Evolutionary conservation across 1,140 invertebrate species (phyloP).

Genomic region (Pristionchus pacificus): DNA sequence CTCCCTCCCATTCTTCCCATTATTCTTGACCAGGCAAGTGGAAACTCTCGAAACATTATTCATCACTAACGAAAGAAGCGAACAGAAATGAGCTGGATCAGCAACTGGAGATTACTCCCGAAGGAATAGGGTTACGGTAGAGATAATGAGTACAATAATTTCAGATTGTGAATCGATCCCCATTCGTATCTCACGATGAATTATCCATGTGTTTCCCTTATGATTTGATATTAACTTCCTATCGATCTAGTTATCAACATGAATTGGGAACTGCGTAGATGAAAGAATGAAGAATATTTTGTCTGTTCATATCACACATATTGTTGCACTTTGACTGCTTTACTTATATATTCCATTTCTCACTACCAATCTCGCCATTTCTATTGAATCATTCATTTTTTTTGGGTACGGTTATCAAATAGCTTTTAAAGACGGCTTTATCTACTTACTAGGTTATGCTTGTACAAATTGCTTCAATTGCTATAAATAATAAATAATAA

Average conservation of each 20-base stretch:
- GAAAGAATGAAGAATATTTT: no score
- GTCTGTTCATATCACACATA: no score
- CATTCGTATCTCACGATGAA: constrained; percentile 50
- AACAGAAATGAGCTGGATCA: background rate
- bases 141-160: background rate
- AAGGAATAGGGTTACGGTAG: background rate
- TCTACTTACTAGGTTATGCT: no score
- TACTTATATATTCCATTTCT: no score
- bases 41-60: background rate
- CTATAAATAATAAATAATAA: no score
- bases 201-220: constrained; percentile 55
- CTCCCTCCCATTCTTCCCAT: constrained; percentile 50
- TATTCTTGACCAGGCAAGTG: constrained; percentile 41
- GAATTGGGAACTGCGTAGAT: constrained; percentile 34
- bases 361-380: no score
- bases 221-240: constrained; percentile 47
- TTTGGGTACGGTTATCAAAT: no score
- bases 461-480: no score
- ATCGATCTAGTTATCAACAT: constrained; percentile 43
- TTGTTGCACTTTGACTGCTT: no score
- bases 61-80: background rate
- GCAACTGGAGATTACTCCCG: background rate
- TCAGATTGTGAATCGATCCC: constrained; percentile 41
- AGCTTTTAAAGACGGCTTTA: no score
- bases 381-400: no score